Evolutionary conservation across 2,888 invertebrate species (phyloP).

Genomic region (Mesoligia furuncula): DNA sequence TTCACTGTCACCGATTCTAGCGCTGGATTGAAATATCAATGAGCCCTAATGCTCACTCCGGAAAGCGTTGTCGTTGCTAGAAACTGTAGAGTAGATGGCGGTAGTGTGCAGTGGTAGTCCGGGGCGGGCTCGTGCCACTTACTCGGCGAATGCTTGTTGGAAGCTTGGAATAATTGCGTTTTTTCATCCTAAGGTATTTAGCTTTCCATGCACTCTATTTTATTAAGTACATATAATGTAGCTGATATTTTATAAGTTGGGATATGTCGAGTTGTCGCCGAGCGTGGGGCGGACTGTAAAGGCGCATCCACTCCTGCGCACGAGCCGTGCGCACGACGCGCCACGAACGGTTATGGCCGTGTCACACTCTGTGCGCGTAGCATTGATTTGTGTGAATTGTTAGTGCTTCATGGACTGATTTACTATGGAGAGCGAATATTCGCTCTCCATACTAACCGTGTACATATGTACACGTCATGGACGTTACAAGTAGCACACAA

Average conservation of each 20-base stretch:
- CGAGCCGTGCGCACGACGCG: background rate
- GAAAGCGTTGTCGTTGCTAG: background rate
- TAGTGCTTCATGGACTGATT: background rate
- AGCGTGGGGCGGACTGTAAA: background rate
- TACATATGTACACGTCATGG: background rate
- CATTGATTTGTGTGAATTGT: background rate
- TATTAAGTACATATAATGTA: constrained; percentile 17
- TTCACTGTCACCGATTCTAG: background rate
- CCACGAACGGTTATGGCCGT: background rate
- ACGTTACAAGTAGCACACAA: background rate
- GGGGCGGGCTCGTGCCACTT: background rate
- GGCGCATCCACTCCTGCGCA: background rate
- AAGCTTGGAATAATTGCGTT: constrained; percentile 7
- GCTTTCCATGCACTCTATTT: constrained; percentile 42
- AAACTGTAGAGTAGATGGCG: background rate
- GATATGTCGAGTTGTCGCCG: background rate
- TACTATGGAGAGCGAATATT: background rate
- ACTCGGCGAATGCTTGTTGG: background rate
- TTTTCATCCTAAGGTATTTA: constrained; percentile 19
- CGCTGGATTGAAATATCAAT: background rate
- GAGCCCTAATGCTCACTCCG: background rate
- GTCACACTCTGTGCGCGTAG: background rate
- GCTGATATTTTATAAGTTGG: background rate
- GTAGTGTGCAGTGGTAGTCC: background rate
- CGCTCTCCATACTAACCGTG: too few species aligned